These are phyloP conservation scores for Astreopora myriophthalma DNA, from an alignment of 64 coral and sea anemone genomes.

Conservation along the genomic window DNA sequence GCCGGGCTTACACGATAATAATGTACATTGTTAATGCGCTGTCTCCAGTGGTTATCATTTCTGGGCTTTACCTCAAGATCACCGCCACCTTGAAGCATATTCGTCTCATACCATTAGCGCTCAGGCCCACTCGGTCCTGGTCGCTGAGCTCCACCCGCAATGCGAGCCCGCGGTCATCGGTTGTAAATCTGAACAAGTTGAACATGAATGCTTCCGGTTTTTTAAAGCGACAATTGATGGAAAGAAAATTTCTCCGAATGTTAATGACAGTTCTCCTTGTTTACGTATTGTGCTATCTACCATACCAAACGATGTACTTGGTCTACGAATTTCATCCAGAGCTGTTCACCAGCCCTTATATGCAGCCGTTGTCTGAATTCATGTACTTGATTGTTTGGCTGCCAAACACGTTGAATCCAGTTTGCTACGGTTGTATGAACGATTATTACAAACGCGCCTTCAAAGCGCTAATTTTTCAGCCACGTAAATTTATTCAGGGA, in stretches of 20 bases:
- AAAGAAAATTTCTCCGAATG: constrained; percentile 81
- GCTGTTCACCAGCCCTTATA: neutral
- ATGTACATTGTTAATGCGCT: constrained; percentile 74
- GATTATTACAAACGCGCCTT: constrained; percentile 77
- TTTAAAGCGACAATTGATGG: constrained; percentile 68
- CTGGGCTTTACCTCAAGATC: constrained; percentile 75
- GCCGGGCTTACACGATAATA: constrained; percentile 55
- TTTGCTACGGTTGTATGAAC: constrained; percentile 84
- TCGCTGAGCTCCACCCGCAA: neutral
- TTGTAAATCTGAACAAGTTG: neutral
- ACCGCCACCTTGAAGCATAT: constrained; percentile 55
- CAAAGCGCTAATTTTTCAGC: constrained; percentile 14
- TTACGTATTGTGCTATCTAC: constrained; percentile 85
- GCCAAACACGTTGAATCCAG: constrained; percentile 77
- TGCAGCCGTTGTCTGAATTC: constrained; percentile 55
- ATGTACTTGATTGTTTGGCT: constrained; percentile 82
- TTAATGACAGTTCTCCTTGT: constrained; percentile 67
- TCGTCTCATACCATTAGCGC: constrained; percentile 37
- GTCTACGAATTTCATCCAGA: constrained; percentile 44
- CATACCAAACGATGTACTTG: constrained; percentile 77
- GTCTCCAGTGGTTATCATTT: constrained; percentile 67
- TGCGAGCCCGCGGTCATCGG: constrained; percentile 3
- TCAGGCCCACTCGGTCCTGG: constrained; percentile 13
- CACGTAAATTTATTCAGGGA: neutral
- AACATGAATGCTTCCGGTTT: constrained; percentile 68